A percentile compares a stretch with the other conserved stretches of the same genome.
Evolutionary conservation across 2,797 vertebrate species (phyloP).

Genomic region (Orientallactaga sibirica): DNA sequence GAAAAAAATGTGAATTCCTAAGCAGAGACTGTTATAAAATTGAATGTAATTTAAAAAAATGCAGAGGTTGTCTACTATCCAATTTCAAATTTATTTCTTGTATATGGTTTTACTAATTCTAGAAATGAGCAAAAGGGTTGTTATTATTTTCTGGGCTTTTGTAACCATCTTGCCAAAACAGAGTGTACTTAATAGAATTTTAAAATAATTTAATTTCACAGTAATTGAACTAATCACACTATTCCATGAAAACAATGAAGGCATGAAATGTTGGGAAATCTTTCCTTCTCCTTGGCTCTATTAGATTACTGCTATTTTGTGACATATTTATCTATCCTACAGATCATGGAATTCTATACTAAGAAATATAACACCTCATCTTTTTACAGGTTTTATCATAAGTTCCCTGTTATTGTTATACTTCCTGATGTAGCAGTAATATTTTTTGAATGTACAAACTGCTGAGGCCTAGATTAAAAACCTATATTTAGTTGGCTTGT

Average conservation of each 20-base stretch:
- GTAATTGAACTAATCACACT: neutral
- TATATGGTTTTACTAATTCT: neutral
- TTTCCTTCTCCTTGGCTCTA: neutral
- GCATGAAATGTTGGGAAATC: neutral
- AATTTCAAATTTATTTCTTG: neutral
- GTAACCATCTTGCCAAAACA: neutral
- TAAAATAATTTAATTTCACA: slow-evolving; percentile 14
- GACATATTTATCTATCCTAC: neutral
- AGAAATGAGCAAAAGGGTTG: neutral
- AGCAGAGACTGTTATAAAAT: neutral
- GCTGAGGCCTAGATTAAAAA: slow-evolving; percentile 82
- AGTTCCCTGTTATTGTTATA: slow-evolving; percentile 36
- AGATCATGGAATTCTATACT: slow-evolving; percentile 2
- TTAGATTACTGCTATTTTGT: neutral
- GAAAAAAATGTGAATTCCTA: neutral
- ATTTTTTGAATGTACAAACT: slow-evolving; percentile 68
- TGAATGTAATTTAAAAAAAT: neutral
- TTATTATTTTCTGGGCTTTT: neutral
- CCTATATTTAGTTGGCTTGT: slow-evolving; percentile 84
- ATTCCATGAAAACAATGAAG: neutral
- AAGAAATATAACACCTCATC: slow-evolving; percentile 32
- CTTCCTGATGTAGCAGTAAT: slow-evolving; percentile 53
- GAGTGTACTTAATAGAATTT: slow-evolving; percentile 23
- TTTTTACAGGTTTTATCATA: neutral
- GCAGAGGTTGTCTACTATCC: neutral